phyloP scores from a whole-genome alignment of 2,113 vertebrate species.

The Festucalex cinctus region DNA sequence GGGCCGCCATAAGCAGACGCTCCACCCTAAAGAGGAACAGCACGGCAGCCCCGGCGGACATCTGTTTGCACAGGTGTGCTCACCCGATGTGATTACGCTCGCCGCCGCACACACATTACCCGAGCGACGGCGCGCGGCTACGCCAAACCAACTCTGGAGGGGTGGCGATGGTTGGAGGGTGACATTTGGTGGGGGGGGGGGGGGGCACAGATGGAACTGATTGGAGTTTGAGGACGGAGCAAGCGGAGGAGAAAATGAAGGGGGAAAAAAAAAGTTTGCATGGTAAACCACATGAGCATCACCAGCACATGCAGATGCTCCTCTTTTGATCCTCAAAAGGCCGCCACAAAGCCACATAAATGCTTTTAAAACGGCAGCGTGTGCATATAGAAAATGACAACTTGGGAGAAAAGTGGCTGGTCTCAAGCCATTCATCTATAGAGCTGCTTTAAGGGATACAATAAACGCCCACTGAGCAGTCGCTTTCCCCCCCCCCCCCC shows the following conservation, averaged over 20 bases:
- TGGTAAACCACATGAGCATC: constrained; percentile 34
- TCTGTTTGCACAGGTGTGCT: constrained; percentile 78
- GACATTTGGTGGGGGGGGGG: constrained; percentile 33
- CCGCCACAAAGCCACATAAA: constrained; percentile 19
- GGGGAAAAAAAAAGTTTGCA: constrained; percentile 1
- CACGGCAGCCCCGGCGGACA: constrained; percentile 66
- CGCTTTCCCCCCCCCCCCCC: no score
- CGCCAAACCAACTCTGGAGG: constrained; percentile 40
- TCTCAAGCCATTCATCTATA: constrained; percentile 13
- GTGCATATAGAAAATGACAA: background rate
- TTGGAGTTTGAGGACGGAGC: constrained; percentile 45
- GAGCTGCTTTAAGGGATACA: background rate
- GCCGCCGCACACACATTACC: constrained; percentile 37
- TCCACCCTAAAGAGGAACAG: constrained; percentile 64
- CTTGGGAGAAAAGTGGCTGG: constrained; percentile 22
- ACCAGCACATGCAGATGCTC: constrained; percentile 34
- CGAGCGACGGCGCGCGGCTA: constrained; percentile 21
- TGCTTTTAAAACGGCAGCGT: background rate
- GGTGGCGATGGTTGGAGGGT: constrained; percentile 57
- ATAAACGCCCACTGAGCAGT: no score
- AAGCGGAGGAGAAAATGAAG: constrained; percentile 34
- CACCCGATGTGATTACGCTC: constrained; percentile 71
- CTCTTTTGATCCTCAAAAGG: constrained; percentile 36
- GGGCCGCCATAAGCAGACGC: constrained; percentile 38
- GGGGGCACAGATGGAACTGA: constrained; percentile 54